These are phyloP conservation scores for Drosophila ohnishii DNA, from an alignment of 1,140 invertebrate species.

Conservation along the genomic window DNA sequence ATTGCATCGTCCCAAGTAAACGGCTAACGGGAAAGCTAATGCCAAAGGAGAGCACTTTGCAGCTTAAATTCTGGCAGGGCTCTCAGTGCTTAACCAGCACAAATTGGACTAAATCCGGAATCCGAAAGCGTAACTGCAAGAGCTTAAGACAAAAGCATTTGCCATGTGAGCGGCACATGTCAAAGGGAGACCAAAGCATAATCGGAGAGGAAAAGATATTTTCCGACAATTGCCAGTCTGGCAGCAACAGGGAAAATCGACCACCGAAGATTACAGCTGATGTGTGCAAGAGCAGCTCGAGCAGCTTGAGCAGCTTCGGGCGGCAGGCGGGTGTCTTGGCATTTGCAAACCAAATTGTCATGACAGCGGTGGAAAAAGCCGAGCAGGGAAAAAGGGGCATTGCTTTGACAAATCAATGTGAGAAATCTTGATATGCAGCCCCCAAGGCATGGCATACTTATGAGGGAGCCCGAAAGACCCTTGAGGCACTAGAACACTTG, in stretches of 20 bases:
- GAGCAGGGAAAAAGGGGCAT: slow-evolving; percentile 14
- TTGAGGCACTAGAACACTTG: not conserved
- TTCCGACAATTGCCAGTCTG: slow-evolving; percentile 45
- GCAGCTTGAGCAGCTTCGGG: not conserved
- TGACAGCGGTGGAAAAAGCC: slow-evolving; percentile 38
- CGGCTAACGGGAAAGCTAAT: slow-evolving; percentile 23
- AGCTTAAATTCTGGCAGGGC: slow-evolving; percentile 36
- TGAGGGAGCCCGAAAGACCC: slow-evolving; percentile 37
- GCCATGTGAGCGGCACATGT: slow-evolving; percentile 49
- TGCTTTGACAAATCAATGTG: slow-evolving; percentile 80
- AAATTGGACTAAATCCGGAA: slow-evolving; percentile 48
- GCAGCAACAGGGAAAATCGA: slow-evolving; percentile 42
- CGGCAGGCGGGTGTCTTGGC: slow-evolving; percentile 17
- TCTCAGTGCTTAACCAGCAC: slow-evolving; percentile 39
- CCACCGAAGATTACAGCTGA: slow-evolving; percentile 46
- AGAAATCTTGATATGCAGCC: slow-evolving; percentile 73
- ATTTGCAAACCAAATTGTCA: slow-evolving; percentile 75
- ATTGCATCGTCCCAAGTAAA: slow-evolving; percentile 9
- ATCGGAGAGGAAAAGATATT: slow-evolving; percentile 50
- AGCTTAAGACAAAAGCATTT: slow-evolving; percentile 50
- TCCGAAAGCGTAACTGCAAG: slow-evolving; percentile 45
- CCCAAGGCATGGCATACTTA: slow-evolving; percentile 39
- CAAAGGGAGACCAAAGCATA: slow-evolving; percentile 32
- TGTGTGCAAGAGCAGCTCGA: slow-evolving; percentile 6
- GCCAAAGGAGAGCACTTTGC: slow-evolving; percentile 33